Evolutionary conservation across 2,888 invertebrate species (phyloP), one percentile per base, ranked within the genome.

Genomic region (Nymphalis c-album): DNA sequence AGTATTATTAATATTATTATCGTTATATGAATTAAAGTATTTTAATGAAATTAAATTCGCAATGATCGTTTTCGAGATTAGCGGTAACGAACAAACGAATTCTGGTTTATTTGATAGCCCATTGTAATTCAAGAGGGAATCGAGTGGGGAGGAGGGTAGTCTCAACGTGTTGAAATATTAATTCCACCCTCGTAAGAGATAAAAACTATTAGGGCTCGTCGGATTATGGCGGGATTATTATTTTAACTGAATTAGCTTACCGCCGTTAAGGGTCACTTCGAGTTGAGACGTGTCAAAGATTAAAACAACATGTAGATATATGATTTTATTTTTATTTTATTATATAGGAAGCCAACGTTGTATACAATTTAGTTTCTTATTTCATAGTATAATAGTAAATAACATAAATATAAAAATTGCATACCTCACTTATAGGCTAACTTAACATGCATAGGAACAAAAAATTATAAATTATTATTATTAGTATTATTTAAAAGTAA

Each of bases 221-320:
- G 88, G 91, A 88, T 90, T 91, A 90, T 82, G 86, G 85, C 74
- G 68, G 85, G 91, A 91, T 91, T 92, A 91, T 91, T 88, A 90
- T 90, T 92, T 91, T 91, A 91, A 91, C 88, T 79, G 86, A 91
- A 90, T 92, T 91, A 91, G 90, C 90, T 90, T 89, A 90, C 86
- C 83, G 85, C 82, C 84, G 87, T 78, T 82, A 79, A 82, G 87
- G 90, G 87, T 84, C 80, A 79, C 76, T 70, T 67, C 71, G 72
- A 73, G 77, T 72, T 75, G 76, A 69, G 71, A 69, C 59, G 63
- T 60, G 75, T 20, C 87, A 88, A 75, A 87, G 88, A 90, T 70
- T 85, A 64, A 18, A 26, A 18, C 18, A 20, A 35, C 10, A 31
- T 31, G 26, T 55, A 55, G 53, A 55, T 31, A 26, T 22, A 22